A percentile compares a stretch with the other conserved stretches of the same genome.
Conservation (phyloP, 2,113 vertebrate genomes). For the Sporophila hypoxantha region DNA sequence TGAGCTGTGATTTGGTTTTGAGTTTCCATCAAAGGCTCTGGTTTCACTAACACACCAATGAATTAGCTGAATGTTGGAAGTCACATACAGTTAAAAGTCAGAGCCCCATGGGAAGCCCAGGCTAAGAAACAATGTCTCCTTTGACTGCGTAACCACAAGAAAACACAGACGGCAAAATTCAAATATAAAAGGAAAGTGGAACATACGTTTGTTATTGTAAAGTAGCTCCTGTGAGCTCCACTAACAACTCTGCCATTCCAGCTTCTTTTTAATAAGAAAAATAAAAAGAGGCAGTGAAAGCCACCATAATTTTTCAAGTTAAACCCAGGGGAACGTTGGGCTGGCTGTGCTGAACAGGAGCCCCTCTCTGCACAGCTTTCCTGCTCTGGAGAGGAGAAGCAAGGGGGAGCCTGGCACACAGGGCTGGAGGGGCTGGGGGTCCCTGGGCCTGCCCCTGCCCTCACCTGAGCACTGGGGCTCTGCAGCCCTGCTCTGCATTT, state of each 20-base stretch:
- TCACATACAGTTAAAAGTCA: slow-evolving; percentile 33
- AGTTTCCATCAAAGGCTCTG: slow-evolving; percentile 20
- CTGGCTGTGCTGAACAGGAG: background rate
- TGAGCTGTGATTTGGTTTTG: background rate
- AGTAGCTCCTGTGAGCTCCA: slow-evolving; percentile 48
- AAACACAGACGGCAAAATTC: slow-evolving; percentile 58
- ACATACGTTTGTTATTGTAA: slow-evolving; percentile 52
- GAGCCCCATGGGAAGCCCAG: background rate
- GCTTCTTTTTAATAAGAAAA: background rate
- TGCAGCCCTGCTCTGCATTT: background rate
- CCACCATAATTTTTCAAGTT: background rate
- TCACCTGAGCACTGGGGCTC: background rate
- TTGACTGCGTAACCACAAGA: slow-evolving; percentile 67
- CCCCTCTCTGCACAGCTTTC: background rate
- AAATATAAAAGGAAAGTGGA: slow-evolving; percentile 67
- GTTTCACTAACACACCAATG: background rate
- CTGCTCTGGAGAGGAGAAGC: background rate
- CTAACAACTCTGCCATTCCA: slow-evolving; percentile 21
- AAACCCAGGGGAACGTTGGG: background rate
- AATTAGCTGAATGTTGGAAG: slow-evolving; percentile 54
- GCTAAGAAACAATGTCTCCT: slow-evolving; percentile 57
- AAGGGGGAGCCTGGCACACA: background rate
- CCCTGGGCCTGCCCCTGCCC: background rate
- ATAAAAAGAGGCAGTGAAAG: background rate
- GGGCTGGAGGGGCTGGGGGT: background rate